Conservation (phyloP, 2,888 invertebrate species). For the Rhogogaster chlorosoma region DNA sequence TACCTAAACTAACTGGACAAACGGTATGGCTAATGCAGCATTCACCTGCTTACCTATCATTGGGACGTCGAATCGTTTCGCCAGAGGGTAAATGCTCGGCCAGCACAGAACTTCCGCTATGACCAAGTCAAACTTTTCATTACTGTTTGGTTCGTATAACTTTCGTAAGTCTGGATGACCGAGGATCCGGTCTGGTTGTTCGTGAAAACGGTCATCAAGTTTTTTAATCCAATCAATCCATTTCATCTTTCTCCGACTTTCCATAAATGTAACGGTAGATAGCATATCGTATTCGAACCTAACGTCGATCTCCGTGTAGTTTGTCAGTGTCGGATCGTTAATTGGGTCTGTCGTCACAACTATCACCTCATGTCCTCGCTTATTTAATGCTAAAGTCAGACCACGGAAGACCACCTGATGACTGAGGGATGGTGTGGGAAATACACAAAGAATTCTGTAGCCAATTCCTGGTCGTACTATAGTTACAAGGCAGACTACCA, state of each 20-base stretch:
- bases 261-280: not conserved
- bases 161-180: slow-evolving; percentile 55
- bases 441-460: slow-evolving; percentile 54
- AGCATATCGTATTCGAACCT: not conserved
- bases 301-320: slow-evolving; percentile 56
- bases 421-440: slow-evolving; percentile 60
- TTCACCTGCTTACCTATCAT: slow-evolving; percentile 57
- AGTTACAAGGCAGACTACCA: not conserved
- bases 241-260: not conserved
- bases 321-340: slow-evolving; percentile 49
- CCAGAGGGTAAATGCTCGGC: slow-evolving; percentile 25
- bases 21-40: not conserved
- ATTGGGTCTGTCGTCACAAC: slow-evolving; percentile 60
- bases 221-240: not conserved
- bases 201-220: not conserved
- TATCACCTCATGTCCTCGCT: slow-evolving; percentile 62
- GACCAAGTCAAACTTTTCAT: slow-evolving; percentile 57
- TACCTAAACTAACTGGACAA: not conserved
- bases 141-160: slow-evolving; percentile 57
- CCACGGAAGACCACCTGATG: slow-evolving; percentile 62
- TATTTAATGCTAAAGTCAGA: slow-evolving; percentile 59
- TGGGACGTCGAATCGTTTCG: slow-evolving; percentile 53
- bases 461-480: not conserved
- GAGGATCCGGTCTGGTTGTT: not conserved
- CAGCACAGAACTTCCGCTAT: slow-evolving; percentile 33